Percentiles rank a stretch among this genome's conserved stretches.
These are phyloP conservation scores for Catocala sponsa DNA, from an alignment of 2,888 invertebrate genomes.

Conservation along the genomic window DNA sequence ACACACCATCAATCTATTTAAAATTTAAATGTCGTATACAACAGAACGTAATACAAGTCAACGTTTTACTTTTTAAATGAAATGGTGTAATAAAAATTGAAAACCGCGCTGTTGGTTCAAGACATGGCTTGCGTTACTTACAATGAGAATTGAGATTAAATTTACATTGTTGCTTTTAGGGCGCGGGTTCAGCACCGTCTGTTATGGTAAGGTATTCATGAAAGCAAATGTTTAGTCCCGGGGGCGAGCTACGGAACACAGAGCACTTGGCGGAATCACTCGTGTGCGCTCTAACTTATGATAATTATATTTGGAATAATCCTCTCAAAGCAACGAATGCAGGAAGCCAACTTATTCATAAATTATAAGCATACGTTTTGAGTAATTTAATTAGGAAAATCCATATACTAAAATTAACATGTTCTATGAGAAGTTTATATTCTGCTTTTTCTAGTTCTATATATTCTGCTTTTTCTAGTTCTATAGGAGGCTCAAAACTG, in stretches of 20 bases:
- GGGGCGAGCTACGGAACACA: conserved; percentile 57
- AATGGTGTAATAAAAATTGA: conserved; percentile 19
- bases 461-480: too few relatives aligned
- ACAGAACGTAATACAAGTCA: conserved; percentile 9
- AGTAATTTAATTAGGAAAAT: conserved; percentile 1
- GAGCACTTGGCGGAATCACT: conserved; percentile 68
- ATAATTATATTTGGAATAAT: conserved; percentile 80
- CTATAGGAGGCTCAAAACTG: too few relatives aligned
- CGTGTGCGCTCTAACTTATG: conserved; percentile 75
- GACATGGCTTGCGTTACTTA: conserved; percentile 66
- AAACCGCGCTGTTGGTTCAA: conserved; percentile 13
- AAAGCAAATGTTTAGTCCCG: conserved; percentile 80
- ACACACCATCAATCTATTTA: conserved; percentile 46
- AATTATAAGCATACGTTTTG: conserved; percentile 4
- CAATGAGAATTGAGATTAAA: conserved; percentile 79
- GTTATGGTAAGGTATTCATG: conserved; percentile 85
- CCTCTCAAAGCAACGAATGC: conserved; percentile 58
- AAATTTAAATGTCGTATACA: conserved; percentile 34
- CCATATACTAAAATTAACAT: too few relatives aligned
- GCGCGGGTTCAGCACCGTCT: conserved; percentile 66
- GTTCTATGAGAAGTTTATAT: too few relatives aligned
- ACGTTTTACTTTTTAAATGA: conserved; percentile 18
- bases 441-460: too few relatives aligned
- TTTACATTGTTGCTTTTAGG: conserved; percentile 82
- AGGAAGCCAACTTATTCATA: conserved; percentile 33